Percentiles rank a stretch among this genome's conserved stretches.
Conservation (phyloP, 1,140 invertebrate species). For the Lerema accius region DNA sequence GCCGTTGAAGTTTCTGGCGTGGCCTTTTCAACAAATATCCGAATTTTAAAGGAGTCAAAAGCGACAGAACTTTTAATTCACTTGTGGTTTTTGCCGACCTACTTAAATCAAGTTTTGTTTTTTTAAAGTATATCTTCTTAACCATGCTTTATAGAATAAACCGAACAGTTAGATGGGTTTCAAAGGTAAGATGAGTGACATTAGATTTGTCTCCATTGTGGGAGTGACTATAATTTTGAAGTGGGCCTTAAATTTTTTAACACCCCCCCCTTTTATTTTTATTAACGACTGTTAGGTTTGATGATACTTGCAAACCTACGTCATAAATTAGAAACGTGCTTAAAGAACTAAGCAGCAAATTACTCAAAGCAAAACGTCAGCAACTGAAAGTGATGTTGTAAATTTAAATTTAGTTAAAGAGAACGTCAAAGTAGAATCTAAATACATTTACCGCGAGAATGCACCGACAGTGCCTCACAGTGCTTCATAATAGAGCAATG, state of each 20-base stretch:
- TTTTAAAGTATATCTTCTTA: too few species aligned
- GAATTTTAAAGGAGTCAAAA: constrained; percentile 7
- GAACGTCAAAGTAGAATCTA: constrained; percentile 1
- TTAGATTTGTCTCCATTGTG: too few species aligned
- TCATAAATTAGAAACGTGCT: too few species aligned
- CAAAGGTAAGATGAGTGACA: too few species aligned
- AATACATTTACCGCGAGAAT: constrained; percentile 25
- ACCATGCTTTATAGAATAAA: too few species aligned
- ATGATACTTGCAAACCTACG: too few species aligned
- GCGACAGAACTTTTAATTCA: neutral
- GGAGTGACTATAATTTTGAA: too few species aligned
- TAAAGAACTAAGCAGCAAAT: neutral
- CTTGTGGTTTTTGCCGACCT: neutral
- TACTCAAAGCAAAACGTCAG: neutral
- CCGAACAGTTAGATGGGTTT: too few species aligned
- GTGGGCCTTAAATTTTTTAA: too few species aligned
- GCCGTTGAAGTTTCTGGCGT: neutral
- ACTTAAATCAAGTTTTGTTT: neutral
- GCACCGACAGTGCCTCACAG: constrained; percentile 46
- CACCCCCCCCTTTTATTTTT: too few species aligned
- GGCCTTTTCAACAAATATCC: constrained; percentile 10
- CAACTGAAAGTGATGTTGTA: neutral
- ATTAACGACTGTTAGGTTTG: too few species aligned
- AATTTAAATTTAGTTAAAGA: constrained; percentile 19
- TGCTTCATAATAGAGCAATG: constrained; percentile 50